Conservation (phyloP, 2,888 invertebrate species). For the Ochropleura plecta region DNA sequence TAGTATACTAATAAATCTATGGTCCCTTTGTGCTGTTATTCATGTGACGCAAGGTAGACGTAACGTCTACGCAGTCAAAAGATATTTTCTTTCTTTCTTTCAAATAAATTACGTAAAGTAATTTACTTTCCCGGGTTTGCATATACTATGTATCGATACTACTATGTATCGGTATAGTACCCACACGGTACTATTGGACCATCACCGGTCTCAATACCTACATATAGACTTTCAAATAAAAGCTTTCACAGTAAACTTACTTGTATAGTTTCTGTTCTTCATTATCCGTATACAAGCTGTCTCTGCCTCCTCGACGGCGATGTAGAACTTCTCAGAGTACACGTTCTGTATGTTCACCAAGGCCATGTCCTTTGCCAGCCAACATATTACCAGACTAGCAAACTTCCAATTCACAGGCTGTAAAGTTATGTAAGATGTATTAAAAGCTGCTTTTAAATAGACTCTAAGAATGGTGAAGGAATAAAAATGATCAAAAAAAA, state of each 20-base stretch:
- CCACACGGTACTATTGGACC: too few relatives aligned
- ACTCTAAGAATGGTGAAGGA: background rate
- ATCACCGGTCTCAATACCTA: too few relatives aligned
- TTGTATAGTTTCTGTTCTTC: conserved; percentile 27
- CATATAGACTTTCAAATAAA: too few relatives aligned
- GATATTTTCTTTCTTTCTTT: too few relatives aligned
- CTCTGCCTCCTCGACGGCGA: conserved; percentile 30
- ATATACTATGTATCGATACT: too few relatives aligned
- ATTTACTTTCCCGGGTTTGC: too few relatives aligned
- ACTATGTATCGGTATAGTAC: too few relatives aligned
- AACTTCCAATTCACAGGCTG: background rate
- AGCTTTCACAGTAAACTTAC: conserved; percentile 1
- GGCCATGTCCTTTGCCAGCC: conserved; percentile 16
- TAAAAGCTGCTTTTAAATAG: background rate
- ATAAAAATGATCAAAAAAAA: background rate
- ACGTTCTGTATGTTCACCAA: conserved; percentile 8
- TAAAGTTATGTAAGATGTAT: background rate
- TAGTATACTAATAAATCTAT: too few relatives aligned
- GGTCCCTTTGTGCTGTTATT: too few relatives aligned
- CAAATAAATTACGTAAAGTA: too few relatives aligned
- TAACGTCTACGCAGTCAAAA: too few relatives aligned
- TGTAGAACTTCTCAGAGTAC: conserved; percentile 34
- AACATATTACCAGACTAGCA: background rate
- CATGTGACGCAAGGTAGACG: too few relatives aligned
- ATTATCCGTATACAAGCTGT: conserved; percentile 18